These are phyloP conservation scores for Sardinella longiceps DNA, from an alignment of 2,797 vertebrate genomes.

Conservation along the genomic window DNA sequence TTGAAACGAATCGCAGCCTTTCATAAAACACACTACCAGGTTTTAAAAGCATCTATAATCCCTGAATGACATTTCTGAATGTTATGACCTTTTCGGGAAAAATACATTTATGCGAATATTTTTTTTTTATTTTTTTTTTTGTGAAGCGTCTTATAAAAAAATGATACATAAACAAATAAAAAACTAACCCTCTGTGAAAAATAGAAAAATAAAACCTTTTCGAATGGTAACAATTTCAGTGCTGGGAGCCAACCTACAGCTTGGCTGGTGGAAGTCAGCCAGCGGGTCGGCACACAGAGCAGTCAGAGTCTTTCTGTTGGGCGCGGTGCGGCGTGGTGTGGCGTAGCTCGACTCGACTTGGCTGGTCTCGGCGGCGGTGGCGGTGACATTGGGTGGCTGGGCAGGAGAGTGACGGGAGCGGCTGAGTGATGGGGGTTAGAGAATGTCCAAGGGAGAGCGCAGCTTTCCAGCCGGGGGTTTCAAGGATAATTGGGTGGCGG, in stretches of 20 bases:
- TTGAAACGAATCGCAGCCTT: not conserved
- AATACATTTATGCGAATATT: constrained; percentile 68
- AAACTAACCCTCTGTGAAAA: too few relatives aligned
- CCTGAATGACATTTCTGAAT: constrained; percentile 74
- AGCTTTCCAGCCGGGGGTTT: constrained; percentile 57
- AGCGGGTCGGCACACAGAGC: not conserved
- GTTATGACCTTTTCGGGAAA: constrained; percentile 75
- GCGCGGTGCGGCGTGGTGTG: constrained; percentile 32
- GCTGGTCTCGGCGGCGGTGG: too few relatives aligned
- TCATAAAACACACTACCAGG: constrained; percentile 54
- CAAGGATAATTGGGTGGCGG: constrained; percentile 70
- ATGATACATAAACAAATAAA: constrained; percentile 47
- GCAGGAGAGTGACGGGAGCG: constrained; percentile 50
- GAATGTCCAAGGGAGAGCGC: constrained; percentile 59
- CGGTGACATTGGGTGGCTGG: constrained; percentile 45
- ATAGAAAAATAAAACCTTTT: not conserved
- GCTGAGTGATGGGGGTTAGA: constrained; percentile 58
- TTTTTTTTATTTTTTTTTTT: too few relatives aligned
- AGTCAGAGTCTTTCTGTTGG: not conserved
- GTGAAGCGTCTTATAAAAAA: constrained; percentile 56
- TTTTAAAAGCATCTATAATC: constrained; percentile 65
- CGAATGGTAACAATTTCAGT: not conserved
- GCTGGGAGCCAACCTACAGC: not conserved
- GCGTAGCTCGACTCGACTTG: too few relatives aligned
- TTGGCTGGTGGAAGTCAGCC: not conserved